Percentiles rank a stretch among this genome's conserved stretches.
These are phyloP conservation scores for Mus musculus DNA, from an alignment of 2,113 vertebrate species.

Conservation along the genomic window DNA sequence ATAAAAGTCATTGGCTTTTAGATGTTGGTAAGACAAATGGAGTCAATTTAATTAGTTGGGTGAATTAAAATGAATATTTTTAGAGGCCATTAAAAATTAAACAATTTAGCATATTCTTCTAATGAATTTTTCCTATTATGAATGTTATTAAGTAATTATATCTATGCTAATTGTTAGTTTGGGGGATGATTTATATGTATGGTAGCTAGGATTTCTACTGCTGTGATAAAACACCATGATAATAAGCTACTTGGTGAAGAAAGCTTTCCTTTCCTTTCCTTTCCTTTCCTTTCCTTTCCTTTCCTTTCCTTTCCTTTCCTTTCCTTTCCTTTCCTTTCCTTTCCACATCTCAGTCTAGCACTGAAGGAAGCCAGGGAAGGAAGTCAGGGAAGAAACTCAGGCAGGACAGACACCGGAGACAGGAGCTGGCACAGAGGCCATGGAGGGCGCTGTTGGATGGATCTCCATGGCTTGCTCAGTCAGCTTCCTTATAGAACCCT, in stretches of 20 bases:
- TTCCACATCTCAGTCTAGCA: too few species aligned
- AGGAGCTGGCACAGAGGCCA: neutral
- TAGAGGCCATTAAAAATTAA: conserved; percentile 55
- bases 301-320: too few species aligned
- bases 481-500: neutral
- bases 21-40: conserved; percentile 42
- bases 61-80: conserved; percentile 69
- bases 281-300: too few species aligned
- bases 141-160: conserved; percentile 51
- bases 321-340: too few species aligned
- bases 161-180: conserved; percentile 66
- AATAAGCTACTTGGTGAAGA: too few species aligned
- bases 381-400: neutral
- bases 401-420: neutral
- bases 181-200: conserved; percentile 50
- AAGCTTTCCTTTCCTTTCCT: too few species aligned
- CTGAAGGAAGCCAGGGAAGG: neutral
- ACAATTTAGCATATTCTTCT: conserved; percentile 49
- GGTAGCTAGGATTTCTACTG: neutral
- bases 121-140: conserved; percentile 61
- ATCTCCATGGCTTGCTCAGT: neutral
- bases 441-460: neutral
- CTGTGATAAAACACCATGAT: neutral
- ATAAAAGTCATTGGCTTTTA: conserved; percentile 52
- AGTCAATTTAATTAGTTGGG: conserved; percentile 65